Percentiles rank a stretch among this genome's conserved stretches.
Evolutionary conservation across 2,113 vertebrate species (phyloP).

Genomic region (Climacteris rufus): DNA sequence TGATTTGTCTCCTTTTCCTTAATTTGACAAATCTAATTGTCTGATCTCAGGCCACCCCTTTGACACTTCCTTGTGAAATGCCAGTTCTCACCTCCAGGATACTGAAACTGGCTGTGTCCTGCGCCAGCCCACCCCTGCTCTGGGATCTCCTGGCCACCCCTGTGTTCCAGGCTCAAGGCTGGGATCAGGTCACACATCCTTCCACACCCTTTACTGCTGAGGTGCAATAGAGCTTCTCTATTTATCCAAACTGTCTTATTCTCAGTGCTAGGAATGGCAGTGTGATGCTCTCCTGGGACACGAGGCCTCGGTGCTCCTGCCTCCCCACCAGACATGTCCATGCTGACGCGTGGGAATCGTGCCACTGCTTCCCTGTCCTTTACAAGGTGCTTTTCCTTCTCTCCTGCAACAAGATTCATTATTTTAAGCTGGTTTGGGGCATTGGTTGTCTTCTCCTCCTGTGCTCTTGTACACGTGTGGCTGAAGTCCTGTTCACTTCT

Average conservation of each 20-base stretch:
- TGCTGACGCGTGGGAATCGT: not conserved
- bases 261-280: not conserved
- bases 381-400: not conserved
- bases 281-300: accelerated
- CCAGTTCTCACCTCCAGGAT: not conserved
- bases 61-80: accelerated
- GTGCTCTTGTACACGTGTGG: not conserved
- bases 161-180: not conserved
- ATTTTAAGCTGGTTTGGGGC: not conserved
- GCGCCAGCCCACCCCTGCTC: not conserved
- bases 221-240: not conserved
- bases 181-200: not conserved
- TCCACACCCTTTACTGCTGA: not conserved
- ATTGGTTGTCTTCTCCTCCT: not conserved
- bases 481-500: not conserved
- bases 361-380: not conserved
- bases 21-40: not conserved
- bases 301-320: not conserved
- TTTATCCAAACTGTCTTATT: not conserved
- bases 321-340: accelerated
- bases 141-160: accelerated
- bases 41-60: not conserved
- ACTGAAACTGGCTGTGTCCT: not conserved
- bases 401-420: not conserved
- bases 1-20: not conserved